Conservation (phyloP, 2,113 vertebrate species). For the Martes martes region DNA sequence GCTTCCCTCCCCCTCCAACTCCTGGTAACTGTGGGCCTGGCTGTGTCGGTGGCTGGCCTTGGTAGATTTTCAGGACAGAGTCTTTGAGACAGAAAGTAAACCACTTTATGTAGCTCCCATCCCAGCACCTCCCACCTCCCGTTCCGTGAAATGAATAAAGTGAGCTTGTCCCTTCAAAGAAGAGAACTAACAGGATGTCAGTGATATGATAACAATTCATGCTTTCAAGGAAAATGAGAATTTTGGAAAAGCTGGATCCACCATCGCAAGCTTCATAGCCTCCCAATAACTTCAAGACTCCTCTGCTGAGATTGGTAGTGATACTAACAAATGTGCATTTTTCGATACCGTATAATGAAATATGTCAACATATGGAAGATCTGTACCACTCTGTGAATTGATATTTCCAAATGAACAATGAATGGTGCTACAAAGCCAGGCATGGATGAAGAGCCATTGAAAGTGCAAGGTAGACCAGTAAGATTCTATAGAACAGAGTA, state of each 20-base stretch:
- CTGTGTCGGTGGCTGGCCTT: neutral
- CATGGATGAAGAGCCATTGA: neutral
- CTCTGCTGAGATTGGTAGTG: neutral
- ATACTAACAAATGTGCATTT: neutral
- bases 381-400: neutral
- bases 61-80: neutral
- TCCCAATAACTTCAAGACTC: neutral
- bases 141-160: neutral
- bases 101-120: neutral
- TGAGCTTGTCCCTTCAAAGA: neutral
- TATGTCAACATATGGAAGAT: neutral
- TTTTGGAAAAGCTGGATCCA: neutral
- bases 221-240: neutral
- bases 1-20: neutral
- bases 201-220: neutral
- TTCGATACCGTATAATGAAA: neutral
- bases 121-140: too few relatives aligned
- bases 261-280: neutral
- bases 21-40: fast-evolving
- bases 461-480: neutral
- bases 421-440: neutral
- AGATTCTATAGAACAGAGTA: neutral
- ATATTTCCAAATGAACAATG: neutral
- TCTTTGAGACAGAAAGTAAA: neutral
- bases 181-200: neutral